Evolutionary conservation across 2,797 vertebrate species (phyloP), one percentile per base, ranked within the genome.

Genomic region (Notoglanidium macrostoma): DNA sequence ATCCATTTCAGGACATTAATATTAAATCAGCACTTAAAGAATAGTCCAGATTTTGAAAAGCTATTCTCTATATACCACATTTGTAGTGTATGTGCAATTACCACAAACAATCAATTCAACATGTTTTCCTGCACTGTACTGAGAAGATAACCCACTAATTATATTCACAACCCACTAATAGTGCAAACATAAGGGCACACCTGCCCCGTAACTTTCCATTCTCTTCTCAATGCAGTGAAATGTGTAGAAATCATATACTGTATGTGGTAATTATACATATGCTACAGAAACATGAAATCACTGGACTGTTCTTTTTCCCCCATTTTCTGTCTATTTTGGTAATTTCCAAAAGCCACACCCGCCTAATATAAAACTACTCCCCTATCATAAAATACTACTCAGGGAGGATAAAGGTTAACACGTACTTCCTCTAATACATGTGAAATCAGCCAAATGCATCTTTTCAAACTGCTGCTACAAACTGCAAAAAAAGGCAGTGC

Each of bases 1-100:
- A 70, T 68, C 81, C 46, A 68, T 83, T 83, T 83, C n/a, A 83
- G 81, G 81, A 35, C 81, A 83, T 83, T 83, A 68, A 68, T 83
- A 83, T 68, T 83, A 83, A 83, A 68, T 68, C 81, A 83, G 49
- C 81, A 49, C 46, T 68, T 29, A 49, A 80, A 40, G 54, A 29
- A 46, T 80, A 54, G 51, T 80, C 74, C 63, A 68, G 46, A 32
- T 68, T 81, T 63, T 17, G 26, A 63, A 63, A 63, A 10, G 14
- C 79, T 63, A 59, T 63, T 63, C 40, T 63, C 14, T 68, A 32
- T 21, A 49, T 46, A 51, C 19, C 49, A 82, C 61, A 67, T 51
- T 51, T 67, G n/a, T 12, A 83, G 7, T 65, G 59, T 0, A 49
- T 49, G 61, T 35, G 32, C 32, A 40, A 40, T 2, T 59, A 26